Base-by-base conservation (phyloP, 2,113 vertebrate genomes). In the Calypte anna region DNA sequence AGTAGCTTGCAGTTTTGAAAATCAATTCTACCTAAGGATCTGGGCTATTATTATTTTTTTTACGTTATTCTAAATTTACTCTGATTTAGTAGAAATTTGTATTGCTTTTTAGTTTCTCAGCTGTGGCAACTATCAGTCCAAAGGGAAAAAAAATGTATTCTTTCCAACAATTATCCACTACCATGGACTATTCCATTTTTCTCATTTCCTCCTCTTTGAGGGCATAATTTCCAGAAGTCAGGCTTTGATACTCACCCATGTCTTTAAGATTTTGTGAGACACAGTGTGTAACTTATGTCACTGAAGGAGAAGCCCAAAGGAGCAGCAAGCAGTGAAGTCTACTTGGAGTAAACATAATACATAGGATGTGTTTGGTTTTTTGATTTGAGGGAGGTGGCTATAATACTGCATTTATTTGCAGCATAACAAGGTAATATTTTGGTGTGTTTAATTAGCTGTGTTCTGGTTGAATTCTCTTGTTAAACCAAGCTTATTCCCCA, bases 21-120 rank as follows among this genome's bases (percentile, higher is more conserved):
- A 67, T 27, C 38, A 79, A 22, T 38, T 61, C 1, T 1, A 6
- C 0, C 0, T 61, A 17, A 4, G 6, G 21, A 30, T 74, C 86
- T 83, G n/a, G 10, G 18, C 11, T 40, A 40, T 40, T 46, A 24
- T 27, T 20, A n/a, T 28, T 23, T 67, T n/a, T 55, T 59, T 44
- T 14, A 18, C 3, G 3, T 64, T 36, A 10, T 69, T 80, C 24
- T 57, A 80, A 77, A 69, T 59, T 7, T 82, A 17, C 4, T 59
- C 5, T 43, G 10, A 6, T 73, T 76, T 69, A 61, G 25, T 78
- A 66, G 31, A 9, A 58, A 7, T 25, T 66, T 53, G 2, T 57
- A 25, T 63, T 87, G 53, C 18, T 82, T 87, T 91, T 44, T n/a
- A 53, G 27, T 14, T 84, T 81, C 21, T 75, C 24, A 81, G 59